phyloP scores from a whole-genome alignment of 2,113 vertebrate genomes.

The Pluvialis apricaria region DNA sequence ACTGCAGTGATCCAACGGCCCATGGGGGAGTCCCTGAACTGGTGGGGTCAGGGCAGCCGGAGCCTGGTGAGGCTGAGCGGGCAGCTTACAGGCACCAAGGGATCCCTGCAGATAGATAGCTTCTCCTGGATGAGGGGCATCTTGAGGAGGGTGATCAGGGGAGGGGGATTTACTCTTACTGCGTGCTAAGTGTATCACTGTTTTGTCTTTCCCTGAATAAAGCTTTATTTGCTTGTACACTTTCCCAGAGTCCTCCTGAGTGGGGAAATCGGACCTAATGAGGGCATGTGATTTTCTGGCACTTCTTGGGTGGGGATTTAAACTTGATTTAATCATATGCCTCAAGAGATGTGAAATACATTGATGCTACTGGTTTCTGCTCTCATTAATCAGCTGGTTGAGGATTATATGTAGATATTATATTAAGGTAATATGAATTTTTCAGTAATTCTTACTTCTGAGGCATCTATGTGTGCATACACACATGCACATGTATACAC shows the following conservation, averaged over 20 bases:
- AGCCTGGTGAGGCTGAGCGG: not conserved
- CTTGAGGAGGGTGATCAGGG: not conserved
- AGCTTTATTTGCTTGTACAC: not conserved
- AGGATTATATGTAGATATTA: not conserved
- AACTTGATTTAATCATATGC: not conserved
- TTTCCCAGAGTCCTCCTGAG: not conserved
- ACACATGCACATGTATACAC: not conserved
- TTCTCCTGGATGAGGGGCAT: not conserved
- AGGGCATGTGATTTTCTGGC: not conserved
- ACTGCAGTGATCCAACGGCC: not conserved
- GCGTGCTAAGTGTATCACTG: not conserved
- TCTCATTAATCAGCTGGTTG: not conserved
- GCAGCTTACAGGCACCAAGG: not conserved
- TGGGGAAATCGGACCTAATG: not conserved
- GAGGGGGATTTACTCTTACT: not conserved
- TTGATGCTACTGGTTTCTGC: not conserved
- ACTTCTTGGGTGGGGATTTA: not conserved
- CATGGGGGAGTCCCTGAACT: too few species aligned
- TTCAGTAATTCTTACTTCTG: not conserved
- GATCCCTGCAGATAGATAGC: not conserved
- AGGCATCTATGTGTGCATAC: not conserved
- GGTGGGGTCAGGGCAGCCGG: not conserved
- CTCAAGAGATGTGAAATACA: not conserved
- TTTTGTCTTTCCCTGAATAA: not conserved
- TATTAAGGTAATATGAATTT: not conserved